Base-by-base conservation (phyloP, 1,140 invertebrate species). In the Nixonia krombeini region DNA sequence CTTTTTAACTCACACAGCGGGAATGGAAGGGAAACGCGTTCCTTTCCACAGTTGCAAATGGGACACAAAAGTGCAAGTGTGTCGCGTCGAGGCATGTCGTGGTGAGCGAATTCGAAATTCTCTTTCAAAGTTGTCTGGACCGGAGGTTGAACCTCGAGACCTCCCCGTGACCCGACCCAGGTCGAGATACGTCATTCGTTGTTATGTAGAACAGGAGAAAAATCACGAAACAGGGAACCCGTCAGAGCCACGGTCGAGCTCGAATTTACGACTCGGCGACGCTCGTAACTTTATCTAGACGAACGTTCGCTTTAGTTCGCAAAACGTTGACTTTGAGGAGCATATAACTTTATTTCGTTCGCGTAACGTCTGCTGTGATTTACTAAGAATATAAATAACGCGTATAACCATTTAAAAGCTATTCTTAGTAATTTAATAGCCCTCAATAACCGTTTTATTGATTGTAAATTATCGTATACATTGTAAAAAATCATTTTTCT, bases 231-330 rank as follows among this genome's bases (percentile, higher is more conserved):
- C 63, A 44, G 42, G 38, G 42, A 44, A 59, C 31, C 44, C 50
- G 31, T 56, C 37, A 46, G 55, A 66, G 44, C 40, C 37, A 69
- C 25, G 52, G 41, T 40, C 69, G 33, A 66, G 23, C 49, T 49
- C 44, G 50, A 72, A 75, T 77, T 77, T 77, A 74, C 70, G 73
- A 77, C 52, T 63, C 26, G 50, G 59, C 69, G 64, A 65, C 55
- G 64, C 66, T 72, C 72, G 67, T 75, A 75, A 68, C 52, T 68
- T 62, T 62, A 44, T 47, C 42, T 49, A 56, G 52, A 35, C 40
- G 46, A 56, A 46, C 61, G 46, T 40, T 45, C 59, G 51, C 35
- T 63, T 63, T 56, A 46, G 38, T 56, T 56, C 41, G 33, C 51
- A 51, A 64, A 64, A 64, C 41, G 61, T 46, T 31, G 45, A 55